Evolutionary conservation across 2,888 invertebrate species (phyloP).

Genomic region (Ferrisia virgata): DNA sequence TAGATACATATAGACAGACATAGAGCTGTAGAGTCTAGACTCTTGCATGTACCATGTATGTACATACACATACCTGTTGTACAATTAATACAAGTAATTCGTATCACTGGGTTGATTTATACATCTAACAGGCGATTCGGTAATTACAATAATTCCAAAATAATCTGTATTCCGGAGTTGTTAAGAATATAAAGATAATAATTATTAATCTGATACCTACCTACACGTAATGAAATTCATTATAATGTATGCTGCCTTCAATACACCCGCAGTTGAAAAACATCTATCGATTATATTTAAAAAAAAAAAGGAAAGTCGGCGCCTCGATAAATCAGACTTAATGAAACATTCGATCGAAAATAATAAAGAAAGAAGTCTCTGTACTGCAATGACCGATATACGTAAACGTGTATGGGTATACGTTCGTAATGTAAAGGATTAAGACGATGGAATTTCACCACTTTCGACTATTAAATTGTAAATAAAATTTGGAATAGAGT

Average conservation of each 20-base stretch:
- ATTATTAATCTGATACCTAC: not conserved
- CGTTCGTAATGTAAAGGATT: not conserved
- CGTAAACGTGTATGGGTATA: no score
- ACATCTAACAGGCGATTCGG: not conserved
- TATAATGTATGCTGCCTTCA: no score
- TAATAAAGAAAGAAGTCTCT: not conserved
- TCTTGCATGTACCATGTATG: no score
- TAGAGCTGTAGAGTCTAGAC: not conserved
- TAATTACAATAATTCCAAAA: slow-evolving; percentile 19
- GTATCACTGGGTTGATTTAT: not conserved
- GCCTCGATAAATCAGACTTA: slow-evolving; percentile 10
- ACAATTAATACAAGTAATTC: not conserved
- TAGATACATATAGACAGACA: no score
- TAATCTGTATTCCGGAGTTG: not conserved
- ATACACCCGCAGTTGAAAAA: not conserved
- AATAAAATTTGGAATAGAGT: not conserved
- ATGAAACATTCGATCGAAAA: slow-evolving; percentile 5
- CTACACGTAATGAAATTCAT: not conserved
- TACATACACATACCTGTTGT: no score
- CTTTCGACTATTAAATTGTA: not conserved
- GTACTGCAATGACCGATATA: not conserved
- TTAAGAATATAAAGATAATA: slow-evolving; percentile 11
- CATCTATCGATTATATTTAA: not conserved
- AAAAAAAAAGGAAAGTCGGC: not conserved
- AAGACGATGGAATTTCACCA: not conserved